Percentiles rank a stretch among this genome's conserved stretches.
These are phyloP conservation scores for Himalopsyche tibetana DNA, from an alignment of 2,888 invertebrate genomes.

Conservation along the genomic window DNA sequence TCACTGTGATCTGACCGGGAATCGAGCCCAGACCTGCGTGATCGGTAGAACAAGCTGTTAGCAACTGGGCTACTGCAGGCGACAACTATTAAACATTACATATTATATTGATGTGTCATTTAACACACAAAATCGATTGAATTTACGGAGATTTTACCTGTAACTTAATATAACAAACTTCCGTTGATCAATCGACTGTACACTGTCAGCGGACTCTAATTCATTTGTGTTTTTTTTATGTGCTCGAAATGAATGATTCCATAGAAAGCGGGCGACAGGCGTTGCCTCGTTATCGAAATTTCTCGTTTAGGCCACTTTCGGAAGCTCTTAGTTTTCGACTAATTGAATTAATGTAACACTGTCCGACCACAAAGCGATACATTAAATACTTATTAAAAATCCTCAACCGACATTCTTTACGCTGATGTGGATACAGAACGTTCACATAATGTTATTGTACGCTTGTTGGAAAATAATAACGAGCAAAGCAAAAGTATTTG, in stretches of 20 bases:
- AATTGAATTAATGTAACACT: slow-evolving; percentile 61
- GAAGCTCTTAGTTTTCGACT: slow-evolving; percentile 56
- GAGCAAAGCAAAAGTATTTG: too few relatives aligned
- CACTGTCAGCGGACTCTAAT: background rate
- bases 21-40: too few relatives aligned
- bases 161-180: too few relatives aligned
- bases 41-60: too few relatives aligned
- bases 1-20: too few relatives aligned
- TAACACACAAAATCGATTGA: too few relatives aligned
- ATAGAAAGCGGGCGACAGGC: slow-evolving; percentile 54
- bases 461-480: too few relatives aligned
- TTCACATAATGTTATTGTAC: too few relatives aligned
- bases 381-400: slow-evolving; percentile 30
- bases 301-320: slow-evolving; percentile 55
- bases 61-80: too few relatives aligned
- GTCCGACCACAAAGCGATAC: slow-evolving; percentile 14
- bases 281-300: slow-evolving; percentile 61
- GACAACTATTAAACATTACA: too few relatives aligned
- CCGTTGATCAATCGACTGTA: background rate
- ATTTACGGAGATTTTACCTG: too few relatives aligned
- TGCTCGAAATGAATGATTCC: slow-evolving; percentile 57
- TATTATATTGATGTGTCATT: too few relatives aligned
- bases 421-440: background rate
- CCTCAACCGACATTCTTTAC: slow-evolving; percentile 12
- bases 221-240: slow-evolving; percentile 7